Percentiles rank a stretch among this genome's conserved stretches.
phyloP scores from a whole-genome alignment of 2,113 vertebrate genomes.

The Triplophysa rosa region DNA sequence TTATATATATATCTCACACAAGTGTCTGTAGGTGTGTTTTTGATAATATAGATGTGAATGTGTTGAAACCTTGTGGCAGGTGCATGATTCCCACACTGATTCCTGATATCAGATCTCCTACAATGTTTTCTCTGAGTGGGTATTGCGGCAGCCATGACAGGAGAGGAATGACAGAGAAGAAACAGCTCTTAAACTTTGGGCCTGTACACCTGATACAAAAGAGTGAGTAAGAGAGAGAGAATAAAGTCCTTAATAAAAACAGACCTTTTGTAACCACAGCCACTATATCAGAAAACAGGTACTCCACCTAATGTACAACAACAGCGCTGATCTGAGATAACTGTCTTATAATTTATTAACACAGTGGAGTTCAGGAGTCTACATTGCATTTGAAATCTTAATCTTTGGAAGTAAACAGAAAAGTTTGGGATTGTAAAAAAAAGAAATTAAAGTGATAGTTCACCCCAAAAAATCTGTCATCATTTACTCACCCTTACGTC shows the following conservation, averaged over 20 bases:
- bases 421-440: too few species aligned
- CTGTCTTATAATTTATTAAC: not conserved
- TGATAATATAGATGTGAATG: not conserved
- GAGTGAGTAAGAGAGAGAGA: not conserved
- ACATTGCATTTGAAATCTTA: too few species aligned
- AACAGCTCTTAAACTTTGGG: slow-evolving; percentile 68
- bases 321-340: not conserved
- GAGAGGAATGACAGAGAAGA: slow-evolving; percentile 78
- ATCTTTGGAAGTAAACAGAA: too few species aligned
- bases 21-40: not conserved
- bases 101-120: slow-evolving; percentile 85
- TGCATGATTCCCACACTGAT: slow-evolving; percentile 95
- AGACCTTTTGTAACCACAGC: not conserved
- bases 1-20: not conserved
- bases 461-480: too few species aligned
- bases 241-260: not conserved
- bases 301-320: not conserved
- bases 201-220: slow-evolving; percentile 74
- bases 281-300: not conserved
- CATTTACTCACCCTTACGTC: too few species aligned
- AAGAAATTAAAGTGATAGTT: too few species aligned
- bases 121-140: slow-evolving; percentile 79
- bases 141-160: slow-evolving; percentile 87
- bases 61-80: slow-evolving; percentile 81
- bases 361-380: too few species aligned